Evolutionary conservation across 92 coral and sea anemone species (phyloP).

Genomic region (Plumapathes pennacea): DNA sequence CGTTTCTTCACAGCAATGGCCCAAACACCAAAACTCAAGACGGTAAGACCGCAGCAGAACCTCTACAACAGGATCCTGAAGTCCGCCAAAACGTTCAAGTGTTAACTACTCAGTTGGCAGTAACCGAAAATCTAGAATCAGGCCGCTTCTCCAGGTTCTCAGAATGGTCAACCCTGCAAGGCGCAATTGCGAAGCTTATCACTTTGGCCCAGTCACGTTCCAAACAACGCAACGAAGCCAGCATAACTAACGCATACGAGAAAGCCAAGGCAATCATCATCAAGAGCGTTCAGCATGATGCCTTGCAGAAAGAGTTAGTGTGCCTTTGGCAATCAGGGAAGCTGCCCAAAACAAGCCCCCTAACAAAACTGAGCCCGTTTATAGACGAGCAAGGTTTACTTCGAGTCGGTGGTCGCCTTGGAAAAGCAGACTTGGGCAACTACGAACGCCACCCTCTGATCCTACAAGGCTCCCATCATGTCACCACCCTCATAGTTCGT

Average conservation of each 20-base stretch:
- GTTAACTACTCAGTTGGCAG: constrained; percentile 10
- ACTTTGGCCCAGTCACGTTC: not conserved
- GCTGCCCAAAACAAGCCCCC: constrained; percentile 26
- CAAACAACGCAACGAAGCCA: not conserved
- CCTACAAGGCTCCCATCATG: constrained; percentile 29
- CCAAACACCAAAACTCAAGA: not conserved
- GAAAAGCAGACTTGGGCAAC: constrained; percentile 18
- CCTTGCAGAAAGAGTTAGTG: constrained; percentile 11
- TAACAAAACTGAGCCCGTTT: constrained; percentile 19
- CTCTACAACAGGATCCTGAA: constrained; percentile 22
- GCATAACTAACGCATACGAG: not conserved
- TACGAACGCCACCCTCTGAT: constrained; percentile 48
- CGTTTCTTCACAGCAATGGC: constrained; percentile 28
- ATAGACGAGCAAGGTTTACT: constrained; percentile 23
- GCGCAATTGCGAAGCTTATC: constrained; percentile 8
- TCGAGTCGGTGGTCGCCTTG: constrained; percentile 42
- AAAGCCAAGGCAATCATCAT: constrained; percentile 21
- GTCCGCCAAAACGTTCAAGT: constrained; percentile 11
- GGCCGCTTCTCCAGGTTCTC: constrained; percentile 32
- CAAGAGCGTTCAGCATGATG: constrained; percentile 13
- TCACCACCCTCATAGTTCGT: constrained; percentile 9
- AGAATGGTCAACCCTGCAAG: constrained; percentile 11
- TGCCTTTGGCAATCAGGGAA: not conserved
- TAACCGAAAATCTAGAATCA: not conserved
- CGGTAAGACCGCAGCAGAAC: not conserved